These are phyloP conservation scores for Hydractinia symbiolongicarpus DNA, from an alignment of 30 jellyfish, hydroid and myxozoan species.

Conservation along the genomic window DNA sequence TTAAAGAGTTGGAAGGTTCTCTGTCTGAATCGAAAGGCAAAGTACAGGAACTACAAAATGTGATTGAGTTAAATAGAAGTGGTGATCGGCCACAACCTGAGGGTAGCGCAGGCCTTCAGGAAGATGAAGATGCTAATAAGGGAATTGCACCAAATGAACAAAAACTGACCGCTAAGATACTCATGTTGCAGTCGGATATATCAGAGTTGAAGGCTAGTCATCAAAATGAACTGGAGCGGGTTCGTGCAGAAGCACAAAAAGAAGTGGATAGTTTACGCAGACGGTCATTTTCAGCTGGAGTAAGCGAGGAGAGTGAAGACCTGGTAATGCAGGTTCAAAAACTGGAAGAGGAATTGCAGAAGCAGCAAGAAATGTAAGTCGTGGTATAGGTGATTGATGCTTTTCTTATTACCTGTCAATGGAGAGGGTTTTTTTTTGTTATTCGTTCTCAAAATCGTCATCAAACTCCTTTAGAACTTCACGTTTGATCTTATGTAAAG, in stretches of 20 bases:
- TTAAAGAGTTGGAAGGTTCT: conserved; percentile 74
- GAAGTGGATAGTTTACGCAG: conserved; percentile 1
- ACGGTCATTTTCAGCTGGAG: background rate
- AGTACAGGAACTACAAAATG: conserved; percentile 72
- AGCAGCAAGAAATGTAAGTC: conserved; percentile 36
- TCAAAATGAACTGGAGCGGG: conserved; percentile 25
- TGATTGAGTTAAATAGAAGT: conserved; percentile 23
- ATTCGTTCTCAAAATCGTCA: too few species aligned
- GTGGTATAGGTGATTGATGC: background rate
- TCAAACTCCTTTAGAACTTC: too few species aligned
- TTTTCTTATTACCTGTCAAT: too few species aligned
- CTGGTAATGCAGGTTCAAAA: conserved; percentile 4
- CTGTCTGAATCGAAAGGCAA: conserved; percentile 62
- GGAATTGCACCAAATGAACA: background rate
- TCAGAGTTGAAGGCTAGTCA: conserved; percentile 19
- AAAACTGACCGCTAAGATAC: background rate
- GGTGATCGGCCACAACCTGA: conserved; percentile 87
- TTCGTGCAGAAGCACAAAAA: conserved; percentile 3
- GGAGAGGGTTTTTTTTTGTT: too few species aligned
- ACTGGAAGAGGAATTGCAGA: conserved; percentile 36
- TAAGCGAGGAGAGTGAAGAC: conserved; percentile 7
- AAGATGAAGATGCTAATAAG: background rate
- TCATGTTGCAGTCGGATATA: conserved; percentile 31
- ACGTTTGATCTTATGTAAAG: too few species aligned
- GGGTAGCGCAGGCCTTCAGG: conserved; percentile 38